A percentile compares a stretch with the other conserved stretches of the same genome.
These are phyloP conservation scores for Napeogenes inachia DNA, from an alignment of 2,888 invertebrate genomes.

Conservation along the genomic window DNA sequence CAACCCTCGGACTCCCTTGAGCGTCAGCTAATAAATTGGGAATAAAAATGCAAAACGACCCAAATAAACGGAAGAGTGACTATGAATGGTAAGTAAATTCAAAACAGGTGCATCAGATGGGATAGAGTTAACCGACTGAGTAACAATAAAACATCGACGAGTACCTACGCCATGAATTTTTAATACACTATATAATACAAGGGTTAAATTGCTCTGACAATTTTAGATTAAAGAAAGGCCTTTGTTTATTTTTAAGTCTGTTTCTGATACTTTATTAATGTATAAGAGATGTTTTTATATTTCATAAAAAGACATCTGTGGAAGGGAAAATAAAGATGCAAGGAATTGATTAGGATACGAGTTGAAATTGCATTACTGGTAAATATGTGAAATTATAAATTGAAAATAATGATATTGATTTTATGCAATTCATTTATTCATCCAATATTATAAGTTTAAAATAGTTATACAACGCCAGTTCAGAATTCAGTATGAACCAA, in stretches of 20 bases:
- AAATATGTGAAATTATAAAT: neutral
- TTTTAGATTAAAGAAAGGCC: neutral
- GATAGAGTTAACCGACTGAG: constrained; percentile 46
- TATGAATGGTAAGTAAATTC: constrained; percentile 59
- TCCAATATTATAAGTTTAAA: constrained; percentile 18
- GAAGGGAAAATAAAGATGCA: too few relatives aligned
- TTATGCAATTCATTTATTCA: constrained; percentile 22
- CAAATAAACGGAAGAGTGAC: constrained; percentile 59
- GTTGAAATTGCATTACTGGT: too few relatives aligned
- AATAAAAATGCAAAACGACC: constrained; percentile 63
- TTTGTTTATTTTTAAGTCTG: neutral
- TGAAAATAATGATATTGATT: constrained; percentile 5
- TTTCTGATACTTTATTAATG: neutral
- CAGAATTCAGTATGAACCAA: constrained; percentile 29
- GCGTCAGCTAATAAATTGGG: constrained; percentile 50
- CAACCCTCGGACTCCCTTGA: constrained; percentile 29
- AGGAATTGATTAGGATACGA: too few relatives aligned
- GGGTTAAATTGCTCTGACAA: neutral
- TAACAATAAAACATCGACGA: constrained; percentile 29
- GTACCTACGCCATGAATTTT: constrained; percentile 32
- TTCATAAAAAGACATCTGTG: too few relatives aligned
- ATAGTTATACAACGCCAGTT: constrained; percentile 24
- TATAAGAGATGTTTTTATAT: too few relatives aligned
- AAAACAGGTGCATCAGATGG: constrained; percentile 62
- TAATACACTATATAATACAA: constrained; percentile 22